A percentile compares a stretch with the other conserved stretches of the same genome.
Evolutionary conservation across 2,113 vertebrate species (phyloP).

Genomic region (Peucedramus taeniatus): DNA sequence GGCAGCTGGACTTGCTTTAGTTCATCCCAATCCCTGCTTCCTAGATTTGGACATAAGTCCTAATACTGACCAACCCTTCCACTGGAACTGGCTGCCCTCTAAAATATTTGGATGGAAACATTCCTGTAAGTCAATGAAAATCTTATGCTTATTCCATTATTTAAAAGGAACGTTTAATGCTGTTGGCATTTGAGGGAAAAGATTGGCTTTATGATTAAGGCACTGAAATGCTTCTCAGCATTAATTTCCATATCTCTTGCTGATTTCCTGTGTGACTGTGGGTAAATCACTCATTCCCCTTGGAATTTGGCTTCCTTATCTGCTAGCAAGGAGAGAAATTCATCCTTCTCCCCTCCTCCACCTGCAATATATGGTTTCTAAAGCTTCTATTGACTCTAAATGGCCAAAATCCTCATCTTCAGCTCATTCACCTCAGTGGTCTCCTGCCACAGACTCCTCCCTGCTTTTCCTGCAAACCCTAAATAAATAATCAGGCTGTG

Average conservation of each 20-base stretch:
- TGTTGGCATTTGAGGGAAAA: slow-evolving; percentile 30
- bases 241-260: slow-evolving; percentile 41
- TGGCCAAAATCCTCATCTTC: neutral
- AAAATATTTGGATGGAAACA: neutral
- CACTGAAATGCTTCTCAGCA: slow-evolving; percentile 16
- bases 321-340: neutral
- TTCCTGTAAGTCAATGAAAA: neutral
- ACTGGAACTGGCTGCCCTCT: neutral
- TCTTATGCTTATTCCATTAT: neutral
- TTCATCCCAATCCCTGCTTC: neutral
- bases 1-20: neutral
- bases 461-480: neutral
- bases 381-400: neutral
- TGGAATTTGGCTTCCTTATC: neutral
- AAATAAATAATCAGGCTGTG: neutral
- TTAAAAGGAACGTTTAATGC: neutral
- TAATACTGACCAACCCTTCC: neutral
- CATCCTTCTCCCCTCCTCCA: neutral
- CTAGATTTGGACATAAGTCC: accelerated
- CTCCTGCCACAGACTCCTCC: neutral
- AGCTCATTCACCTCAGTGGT: neutral
- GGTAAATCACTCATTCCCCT: slow-evolving; percentile 8
- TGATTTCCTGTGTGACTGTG: slow-evolving; percentile 10
- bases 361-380: neutral
- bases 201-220: slow-evolving; percentile 34